Evolutionary conservation across 2,888 invertebrate species (phyloP).

Genomic region (Himalopsyche kuldschensis): DNA sequence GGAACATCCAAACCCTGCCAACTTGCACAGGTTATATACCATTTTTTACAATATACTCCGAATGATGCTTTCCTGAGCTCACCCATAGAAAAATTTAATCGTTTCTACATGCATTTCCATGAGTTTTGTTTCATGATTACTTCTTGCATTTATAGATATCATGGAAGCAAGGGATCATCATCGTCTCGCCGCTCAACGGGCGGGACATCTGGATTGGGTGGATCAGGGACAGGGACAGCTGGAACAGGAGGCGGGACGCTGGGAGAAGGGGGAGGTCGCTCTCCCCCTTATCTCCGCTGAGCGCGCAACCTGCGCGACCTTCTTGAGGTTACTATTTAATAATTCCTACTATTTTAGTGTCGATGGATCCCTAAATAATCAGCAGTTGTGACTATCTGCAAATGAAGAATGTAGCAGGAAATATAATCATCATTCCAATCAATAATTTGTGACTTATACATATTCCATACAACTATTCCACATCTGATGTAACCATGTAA

Average conservation of each 20-base stretch:
- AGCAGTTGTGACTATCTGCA: neutral
- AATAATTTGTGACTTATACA: too few relatives aligned
- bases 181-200: slow-evolving; percentile 29
- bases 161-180: slow-evolving; percentile 31
- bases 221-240: slow-evolving; percentile 47
- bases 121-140: too few relatives aligned
- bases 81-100: too few relatives aligned
- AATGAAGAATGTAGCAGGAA: neutral
- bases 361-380: neutral
- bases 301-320: slow-evolving; percentile 81
- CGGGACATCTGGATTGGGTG: slow-evolving; percentile 53
- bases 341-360: neutral
- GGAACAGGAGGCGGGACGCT: neutral
- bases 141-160: slow-evolving; percentile 18
- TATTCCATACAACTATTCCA: too few relatives aligned
- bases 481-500: too few relatives aligned
- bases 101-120: too few relatives aligned
- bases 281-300: slow-evolving; percentile 82
- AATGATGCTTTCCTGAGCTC: too few relatives aligned
- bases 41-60: too few relatives aligned
- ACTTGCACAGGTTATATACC: slow-evolving; percentile 43
- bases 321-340: slow-evolving; percentile 60
- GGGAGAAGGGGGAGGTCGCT: slow-evolving; percentile 52
- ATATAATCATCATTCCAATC: too few relatives aligned
- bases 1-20: slow-evolving; percentile 32